phyloP scores from a whole-genome alignment of 2,797 vertebrate species.

The Anniella stebbinsi region DNA sequence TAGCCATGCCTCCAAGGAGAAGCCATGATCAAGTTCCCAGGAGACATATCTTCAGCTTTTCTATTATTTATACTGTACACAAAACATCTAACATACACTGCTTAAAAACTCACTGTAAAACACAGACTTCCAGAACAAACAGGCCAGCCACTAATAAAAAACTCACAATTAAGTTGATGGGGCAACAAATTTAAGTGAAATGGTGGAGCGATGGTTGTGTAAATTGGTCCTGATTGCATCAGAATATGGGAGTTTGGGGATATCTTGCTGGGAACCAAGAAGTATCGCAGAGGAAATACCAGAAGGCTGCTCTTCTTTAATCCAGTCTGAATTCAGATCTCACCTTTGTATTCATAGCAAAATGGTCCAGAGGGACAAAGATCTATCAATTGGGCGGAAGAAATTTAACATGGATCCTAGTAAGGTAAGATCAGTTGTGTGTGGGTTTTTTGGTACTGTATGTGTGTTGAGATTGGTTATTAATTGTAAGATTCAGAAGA shows the following conservation, averaged over 20 bases:
- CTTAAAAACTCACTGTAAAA: no score
- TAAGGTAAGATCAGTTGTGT: slow-evolving; percentile 80
- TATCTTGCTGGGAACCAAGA: background rate
- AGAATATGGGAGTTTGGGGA: background rate
- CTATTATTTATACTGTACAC: background rate
- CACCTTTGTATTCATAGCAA: slow-evolving; percentile 77
- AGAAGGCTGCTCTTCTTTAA: background rate
- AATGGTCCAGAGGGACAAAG: slow-evolving; percentile 82
- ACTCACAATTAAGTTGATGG: background rate
- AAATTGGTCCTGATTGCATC: background rate
- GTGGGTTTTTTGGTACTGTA: background rate
- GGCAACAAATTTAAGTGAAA: background rate
- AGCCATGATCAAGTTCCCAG: no score
- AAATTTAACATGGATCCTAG: slow-evolving; percentile 96
- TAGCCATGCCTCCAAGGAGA: no score
- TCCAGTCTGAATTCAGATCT: slow-evolving; percentile 15
- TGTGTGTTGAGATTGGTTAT: background rate
- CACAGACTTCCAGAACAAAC: no score
- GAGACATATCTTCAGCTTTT: background rate
- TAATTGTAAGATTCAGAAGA: background rate
- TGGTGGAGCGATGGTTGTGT: background rate
- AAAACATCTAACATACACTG: no score
- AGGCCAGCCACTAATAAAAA: background rate
- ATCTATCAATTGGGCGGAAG: slow-evolving; percentile 85
- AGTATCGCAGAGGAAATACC: background rate